Percentiles rank a stretch among this genome's conserved stretches.
Evolutionary conservation across 2,888 invertebrate genomes (phyloP).

Genomic region (Biston betularia): DNA sequence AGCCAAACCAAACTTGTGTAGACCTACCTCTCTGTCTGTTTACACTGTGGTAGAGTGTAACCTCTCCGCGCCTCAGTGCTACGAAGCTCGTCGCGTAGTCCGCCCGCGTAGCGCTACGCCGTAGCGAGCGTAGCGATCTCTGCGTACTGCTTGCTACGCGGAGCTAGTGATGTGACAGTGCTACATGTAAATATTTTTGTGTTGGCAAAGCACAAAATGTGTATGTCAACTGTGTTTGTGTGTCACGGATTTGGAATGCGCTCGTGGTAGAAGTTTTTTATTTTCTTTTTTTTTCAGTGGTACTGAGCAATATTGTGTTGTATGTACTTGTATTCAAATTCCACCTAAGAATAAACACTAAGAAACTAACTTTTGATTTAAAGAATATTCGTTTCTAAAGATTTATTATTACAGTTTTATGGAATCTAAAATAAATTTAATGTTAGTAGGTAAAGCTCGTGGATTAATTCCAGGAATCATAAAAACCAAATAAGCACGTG

Average conservation of each 20-base stretch:
- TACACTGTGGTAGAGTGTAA: conserved; percentile 35
- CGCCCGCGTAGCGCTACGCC: conserved; percentile 21
- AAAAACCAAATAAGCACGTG: neutral
- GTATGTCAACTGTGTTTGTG: conserved; percentile 45
- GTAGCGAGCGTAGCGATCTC: conserved; percentile 48
- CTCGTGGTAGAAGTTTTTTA: conserved; percentile 18
- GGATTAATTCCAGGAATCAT: neutral
- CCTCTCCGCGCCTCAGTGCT: conserved; percentile 76
- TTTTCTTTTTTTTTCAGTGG: conserved; percentile 6
- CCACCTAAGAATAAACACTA: neutral
- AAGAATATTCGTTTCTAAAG: too few species aligned
- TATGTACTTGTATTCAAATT: neutral
- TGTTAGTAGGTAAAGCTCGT: too few species aligned
- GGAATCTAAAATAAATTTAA: too few species aligned
- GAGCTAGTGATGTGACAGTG: conserved; percentile 67
- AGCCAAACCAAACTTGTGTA: conserved; percentile 22
- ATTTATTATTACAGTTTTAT: too few species aligned
- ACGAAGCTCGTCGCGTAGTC: conserved; percentile 75
- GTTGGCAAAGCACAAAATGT: conserved; percentile 35
- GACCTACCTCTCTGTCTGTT: conserved; percentile 21
- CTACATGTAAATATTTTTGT: conserved; percentile 65
- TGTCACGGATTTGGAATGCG: conserved; percentile 44
- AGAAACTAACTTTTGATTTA: neutral
- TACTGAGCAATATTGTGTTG: neutral
- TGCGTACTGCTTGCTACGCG: conserved; percentile 60